Evolutionary conservation across 2,797 vertebrate genomes (phyloP), one percentile per base, ranked within the genome.

Genomic region (Pampus argenteus): DNA sequence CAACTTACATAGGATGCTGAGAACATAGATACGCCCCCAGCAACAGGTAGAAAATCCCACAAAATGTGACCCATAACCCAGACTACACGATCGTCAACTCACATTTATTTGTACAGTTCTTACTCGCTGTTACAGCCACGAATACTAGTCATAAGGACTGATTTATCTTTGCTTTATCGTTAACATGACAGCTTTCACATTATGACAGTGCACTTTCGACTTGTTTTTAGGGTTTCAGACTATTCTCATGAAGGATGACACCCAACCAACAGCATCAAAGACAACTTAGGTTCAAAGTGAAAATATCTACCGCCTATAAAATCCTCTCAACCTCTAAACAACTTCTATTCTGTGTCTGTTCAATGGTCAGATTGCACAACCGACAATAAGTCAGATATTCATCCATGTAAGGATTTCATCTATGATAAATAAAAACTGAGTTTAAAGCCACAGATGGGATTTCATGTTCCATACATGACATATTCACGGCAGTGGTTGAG

Each of bases 211-310:
- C 49, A 65, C 63, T 75, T 77, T 63, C 29, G 15, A 69, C 78
- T 84, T 83, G 58, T 74, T 86, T 79, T 83, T 54, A 69, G 64
- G 29, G 36, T 86, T 83, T 82, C 73, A 81, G 29, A 60, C 25
- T 6, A 59, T 56, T 74, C 58, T 76, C 47, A 63, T 80, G 74
- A 77, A 78, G 70, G 62, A 75, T 71, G 71, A 84, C 55, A 69
- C 65, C 72, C 48, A 84, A 75, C 69, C 71, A 67, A 63, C 15
- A 64, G 78, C 79, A 87, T 87, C 77, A 86, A 89, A 86, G 64
- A 55, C 76, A 83, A 62, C 51, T 69, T 60, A 56, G 56, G 66
- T 82, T 86, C 77, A 85, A 84, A 87, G 71, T 40, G 49, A 81
- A 78, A 79, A 63, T 42, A 72, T 78, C 67, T 47, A 14, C 63